These are phyloP conservation scores for Pinctada fucata DNA, from an alignment of 2,888 invertebrate species.

Conservation along the genomic window DNA sequence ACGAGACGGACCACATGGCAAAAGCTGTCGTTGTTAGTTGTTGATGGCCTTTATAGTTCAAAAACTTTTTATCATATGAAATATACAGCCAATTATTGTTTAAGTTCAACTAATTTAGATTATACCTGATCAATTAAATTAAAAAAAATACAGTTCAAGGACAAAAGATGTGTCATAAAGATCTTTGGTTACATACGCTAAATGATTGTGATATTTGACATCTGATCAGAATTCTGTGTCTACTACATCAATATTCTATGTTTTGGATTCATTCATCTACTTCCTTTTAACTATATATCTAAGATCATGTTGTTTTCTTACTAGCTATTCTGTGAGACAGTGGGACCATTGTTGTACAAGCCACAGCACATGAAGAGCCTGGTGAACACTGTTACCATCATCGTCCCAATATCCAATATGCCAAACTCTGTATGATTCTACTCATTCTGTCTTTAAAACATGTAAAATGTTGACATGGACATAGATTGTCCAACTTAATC, in stretches of 20 bases:
- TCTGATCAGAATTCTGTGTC: too few species aligned
- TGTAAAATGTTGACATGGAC: neutral
- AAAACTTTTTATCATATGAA: neutral
- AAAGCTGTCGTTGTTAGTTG: constrained; percentile 70
- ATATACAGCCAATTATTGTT: neutral
- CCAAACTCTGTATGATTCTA: constrained; percentile 71
- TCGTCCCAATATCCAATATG: constrained; percentile 73
- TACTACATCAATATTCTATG: too few species aligned
- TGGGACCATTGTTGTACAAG: constrained; percentile 71
- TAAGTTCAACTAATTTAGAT: neutral
- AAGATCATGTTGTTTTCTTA: neutral
- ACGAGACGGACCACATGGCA: constrained; percentile 72
- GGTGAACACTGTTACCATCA: constrained; percentile 69
- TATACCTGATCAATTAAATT: too few species aligned
- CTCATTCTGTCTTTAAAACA: neutral
- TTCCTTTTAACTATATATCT: too few species aligned
- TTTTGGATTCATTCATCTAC: too few species aligned
- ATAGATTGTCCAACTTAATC: neutral
- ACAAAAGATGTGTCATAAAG: too few species aligned
- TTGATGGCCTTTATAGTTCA: neutral
- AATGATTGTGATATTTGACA: too few species aligned
- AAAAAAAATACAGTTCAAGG: too few species aligned
- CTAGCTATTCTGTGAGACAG: constrained; percentile 74
- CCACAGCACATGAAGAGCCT: constrained; percentile 74
- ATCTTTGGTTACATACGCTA: too few species aligned